phyloP scores from a whole-genome alignment of 2,113 vertebrate genomes.

The Arothron firmamentum region DNA sequence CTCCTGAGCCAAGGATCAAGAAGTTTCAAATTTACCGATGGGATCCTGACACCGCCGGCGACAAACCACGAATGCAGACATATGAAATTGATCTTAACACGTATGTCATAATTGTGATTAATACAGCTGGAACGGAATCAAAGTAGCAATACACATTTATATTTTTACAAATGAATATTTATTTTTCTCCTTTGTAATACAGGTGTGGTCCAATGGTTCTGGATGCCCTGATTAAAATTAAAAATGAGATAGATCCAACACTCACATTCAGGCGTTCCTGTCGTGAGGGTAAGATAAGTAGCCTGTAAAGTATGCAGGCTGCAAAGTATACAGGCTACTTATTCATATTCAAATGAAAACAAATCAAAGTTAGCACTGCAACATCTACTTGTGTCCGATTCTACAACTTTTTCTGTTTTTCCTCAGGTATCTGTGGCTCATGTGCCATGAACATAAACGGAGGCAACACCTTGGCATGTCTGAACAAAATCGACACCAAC shows the following conservation, averaged over 20 bases:
- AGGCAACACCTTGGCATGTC: slow-evolving; percentile 90
- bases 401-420: not conserved
- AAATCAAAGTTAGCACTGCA: not conserved
- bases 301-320: no score
- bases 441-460: slow-evolving; percentile 97
- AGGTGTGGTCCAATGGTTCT: slow-evolving; percentile 95
- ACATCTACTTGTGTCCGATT: not conserved
- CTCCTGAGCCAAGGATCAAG: slow-evolving; percentile 77
- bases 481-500: slow-evolving; percentile 83
- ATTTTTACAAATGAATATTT: not conserved
- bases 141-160: not conserved
- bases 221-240: slow-evolving; percentile 95
- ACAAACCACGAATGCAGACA: slow-evolving; percentile 91
- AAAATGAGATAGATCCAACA: slow-evolving; percentile 91
- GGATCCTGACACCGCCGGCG: slow-evolving; percentile 87
- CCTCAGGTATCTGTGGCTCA: slow-evolving; percentile 90
- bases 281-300: slow-evolving; percentile 81
- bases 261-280: slow-evolving; percentile 94
- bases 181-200: not conserved
- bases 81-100: slow-evolving; percentile 87
- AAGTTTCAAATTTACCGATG: slow-evolving; percentile 92
- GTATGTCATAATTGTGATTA: slow-evolving; percentile 62
- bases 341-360: not conserved
- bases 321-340: no score
- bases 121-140: not conserved